A percentile compares a stretch with the other conserved stretches of the same genome.
phyloP scores from a whole-genome alignment of 2,797 vertebrate species.

The Parauchenoglanis punctatus region DNA sequence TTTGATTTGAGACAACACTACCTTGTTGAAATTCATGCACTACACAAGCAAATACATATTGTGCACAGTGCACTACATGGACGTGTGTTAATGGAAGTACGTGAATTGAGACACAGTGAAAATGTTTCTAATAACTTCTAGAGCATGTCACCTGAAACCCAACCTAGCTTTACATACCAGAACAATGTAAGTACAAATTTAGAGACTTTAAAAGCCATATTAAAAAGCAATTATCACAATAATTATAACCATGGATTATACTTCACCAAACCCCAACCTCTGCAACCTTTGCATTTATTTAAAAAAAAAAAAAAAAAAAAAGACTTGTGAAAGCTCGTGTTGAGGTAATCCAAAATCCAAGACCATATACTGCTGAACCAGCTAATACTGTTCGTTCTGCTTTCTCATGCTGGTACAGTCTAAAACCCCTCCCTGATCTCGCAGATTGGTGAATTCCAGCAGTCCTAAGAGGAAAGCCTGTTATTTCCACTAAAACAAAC shows the following conservation, averaged over 20 bases:
- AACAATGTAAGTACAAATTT: not conserved
- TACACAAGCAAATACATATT: too few species aligned
- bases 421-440: not conserved
- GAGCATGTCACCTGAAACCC: not conserved
- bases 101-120: too few species aligned
- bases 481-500: not conserved
- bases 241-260: not conserved
- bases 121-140: not conserved
- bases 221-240: not conserved
- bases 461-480: not conserved
- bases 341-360: not conserved
- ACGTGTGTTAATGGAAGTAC: too few species aligned
- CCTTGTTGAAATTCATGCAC: too few species aligned
- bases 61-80: too few species aligned
- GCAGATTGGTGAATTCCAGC: constrained; percentile 7
- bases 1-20: too few species aligned
- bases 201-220: not conserved
- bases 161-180: not conserved
- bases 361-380: not conserved
- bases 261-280: not conserved
- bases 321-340: not conserved
- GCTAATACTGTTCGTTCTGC: not conserved
- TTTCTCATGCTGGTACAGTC: not conserved
- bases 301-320: too few species aligned
- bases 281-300: too few species aligned